These are phyloP conservation scores for Alcedo atthis DNA, from an alignment of 2,797 vertebrate genomes.

Conservation along the genomic window DNA sequence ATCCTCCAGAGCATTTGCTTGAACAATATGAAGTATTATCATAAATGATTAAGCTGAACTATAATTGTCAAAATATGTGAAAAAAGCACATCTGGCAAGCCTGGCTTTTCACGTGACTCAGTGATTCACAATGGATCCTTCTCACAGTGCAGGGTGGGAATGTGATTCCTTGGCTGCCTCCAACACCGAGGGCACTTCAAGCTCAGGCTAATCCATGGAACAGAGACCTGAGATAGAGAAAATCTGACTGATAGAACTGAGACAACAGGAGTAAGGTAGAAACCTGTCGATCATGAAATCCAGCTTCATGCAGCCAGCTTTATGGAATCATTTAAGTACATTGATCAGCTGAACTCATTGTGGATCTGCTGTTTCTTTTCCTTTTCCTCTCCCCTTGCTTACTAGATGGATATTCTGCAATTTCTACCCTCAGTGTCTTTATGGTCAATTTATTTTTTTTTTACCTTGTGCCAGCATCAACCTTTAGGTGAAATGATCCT, in stretches of 20 bases:
- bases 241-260: neutral
- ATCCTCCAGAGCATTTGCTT: constrained; percentile 61
- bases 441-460: neutral
- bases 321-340: neutral
- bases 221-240: too few species aligned
- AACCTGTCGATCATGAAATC: accelerated
- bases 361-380: neutral
- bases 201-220: neutral
- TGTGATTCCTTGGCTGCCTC: neutral
- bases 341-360: neutral
- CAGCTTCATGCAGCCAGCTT: neutral
- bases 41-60: constrained; percentile 72
- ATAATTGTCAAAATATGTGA: constrained; percentile 72
- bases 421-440: neutral
- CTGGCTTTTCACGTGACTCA: neutral
- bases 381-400: accelerated
- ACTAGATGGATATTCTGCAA: neutral
- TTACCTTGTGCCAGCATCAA: neutral
- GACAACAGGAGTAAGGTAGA: neutral
- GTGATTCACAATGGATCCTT: constrained; percentile 6
- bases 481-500: neutral
- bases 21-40: constrained; percentile 63
- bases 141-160: neutral
- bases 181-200: neutral
- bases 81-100: constrained; percentile 65